These are phyloP conservation scores for Taphrorychus bicolor DNA, from an alignment of 2,888 invertebrate genomes.

Conservation along the genomic window DNA sequence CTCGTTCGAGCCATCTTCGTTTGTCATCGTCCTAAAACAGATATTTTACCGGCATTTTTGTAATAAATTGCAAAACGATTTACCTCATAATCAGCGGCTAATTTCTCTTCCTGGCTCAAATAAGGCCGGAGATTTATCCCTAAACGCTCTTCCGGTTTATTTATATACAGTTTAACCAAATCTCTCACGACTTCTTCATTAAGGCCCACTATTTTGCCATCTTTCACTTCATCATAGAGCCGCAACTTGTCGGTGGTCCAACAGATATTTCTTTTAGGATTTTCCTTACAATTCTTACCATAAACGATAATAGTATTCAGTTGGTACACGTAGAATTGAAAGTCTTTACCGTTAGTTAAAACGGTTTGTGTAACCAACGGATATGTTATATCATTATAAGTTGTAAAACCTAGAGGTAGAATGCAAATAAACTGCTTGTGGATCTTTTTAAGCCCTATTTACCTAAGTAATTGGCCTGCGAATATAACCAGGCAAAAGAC, in stretches of 20 bases:
- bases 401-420: slow-evolving; percentile 79
- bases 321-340: slow-evolving; percentile 91
- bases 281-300: slow-evolving; percentile 67
- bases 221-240: slow-evolving; percentile 77
- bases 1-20: slow-evolving; percentile 72
- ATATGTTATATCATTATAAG: slow-evolving; percentile 88
- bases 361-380: slow-evolving; percentile 89
- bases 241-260: slow-evolving; percentile 77
- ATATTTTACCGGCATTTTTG: no score
- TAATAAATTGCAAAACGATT: neutral
- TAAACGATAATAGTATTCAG: slow-evolving; percentile 83
- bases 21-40: slow-evolving; percentile 65
- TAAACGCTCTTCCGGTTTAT: slow-evolving; percentile 68
- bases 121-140: slow-evolving; percentile 76
- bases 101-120: slow-evolving; percentile 66
- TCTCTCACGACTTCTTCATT: slow-evolving; percentile 80
- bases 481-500: slow-evolving; percentile 81
- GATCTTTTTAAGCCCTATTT: neutral
- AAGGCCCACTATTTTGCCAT: slow-evolving; percentile 76
- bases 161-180: slow-evolving; percentile 77
- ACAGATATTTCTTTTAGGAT: slow-evolving; percentile 79
- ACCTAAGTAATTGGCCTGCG: slow-evolving; percentile 77
- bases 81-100: slow-evolving; percentile 69
- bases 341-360: slow-evolving; percentile 85
- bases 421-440: neutral